Conservation (phyloP, 1,140 invertebrate genomes). For the Alviniconcha marisindica region DNA sequence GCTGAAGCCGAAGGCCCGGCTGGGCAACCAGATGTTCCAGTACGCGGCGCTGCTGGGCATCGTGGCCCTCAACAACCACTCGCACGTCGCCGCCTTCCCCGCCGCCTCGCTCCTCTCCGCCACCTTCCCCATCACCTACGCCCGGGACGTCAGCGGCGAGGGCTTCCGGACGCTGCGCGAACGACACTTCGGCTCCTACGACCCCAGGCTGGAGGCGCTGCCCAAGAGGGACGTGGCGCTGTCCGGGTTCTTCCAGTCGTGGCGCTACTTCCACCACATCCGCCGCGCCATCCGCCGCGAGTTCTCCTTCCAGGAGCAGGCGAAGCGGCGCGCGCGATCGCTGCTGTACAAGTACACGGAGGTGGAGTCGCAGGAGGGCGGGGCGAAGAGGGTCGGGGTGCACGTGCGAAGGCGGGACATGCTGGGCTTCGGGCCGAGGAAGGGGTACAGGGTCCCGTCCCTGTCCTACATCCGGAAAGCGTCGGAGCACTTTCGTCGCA, state of each 20-base stretch:
- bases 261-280: conserved; percentile 46
- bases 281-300: background rate
- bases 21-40: conserved; percentile 62
- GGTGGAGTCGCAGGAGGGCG: background rate
- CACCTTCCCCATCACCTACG: no score
- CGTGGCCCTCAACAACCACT: background rate
- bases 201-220: conserved; percentile 3
- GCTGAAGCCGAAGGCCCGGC: no score
- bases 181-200: conserved; percentile 9
- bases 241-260: conserved; percentile 44
- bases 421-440: background rate
- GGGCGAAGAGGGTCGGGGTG: conserved; percentile 39
- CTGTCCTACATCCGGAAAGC: conserved; percentile 44
- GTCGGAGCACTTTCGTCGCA: conserved; percentile 38
- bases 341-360: background rate
- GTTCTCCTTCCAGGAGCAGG: background rate
- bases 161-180: background rate
- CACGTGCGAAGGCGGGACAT: conserved; percentile 47
- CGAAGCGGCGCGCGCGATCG: background rate
- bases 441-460: conserved; percentile 39
- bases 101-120: background rate
- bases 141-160: background rate
- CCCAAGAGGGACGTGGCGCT: conserved; percentile 25
- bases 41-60: conserved; percentile 57
- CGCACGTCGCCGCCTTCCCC: background rate